Conservation (phyloP, 23 tunicate species). For the Diplosoma virens region DNA sequence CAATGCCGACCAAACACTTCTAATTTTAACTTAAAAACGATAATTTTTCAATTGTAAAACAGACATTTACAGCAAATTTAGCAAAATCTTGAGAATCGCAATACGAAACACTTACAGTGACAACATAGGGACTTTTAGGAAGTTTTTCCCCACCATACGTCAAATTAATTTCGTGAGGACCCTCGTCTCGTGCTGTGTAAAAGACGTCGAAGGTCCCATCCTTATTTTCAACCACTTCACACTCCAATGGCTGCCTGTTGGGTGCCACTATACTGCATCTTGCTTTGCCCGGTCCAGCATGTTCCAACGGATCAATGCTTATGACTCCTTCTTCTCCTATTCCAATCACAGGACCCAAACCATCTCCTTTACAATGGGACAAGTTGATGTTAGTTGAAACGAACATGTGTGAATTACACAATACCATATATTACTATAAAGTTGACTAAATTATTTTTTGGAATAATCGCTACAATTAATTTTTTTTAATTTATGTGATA, state of each 20-base stretch:
- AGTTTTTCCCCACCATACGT: constrained; percentile 81
- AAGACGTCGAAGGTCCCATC: constrained; percentile 77
- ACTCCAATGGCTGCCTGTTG: constrained; percentile 45
- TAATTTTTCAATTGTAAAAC: too few relatives aligned
- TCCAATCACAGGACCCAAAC: constrained; percentile 46
- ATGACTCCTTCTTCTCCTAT: constrained; percentile 73
- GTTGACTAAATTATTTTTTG: too few relatives aligned
- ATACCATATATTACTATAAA: too few relatives aligned
- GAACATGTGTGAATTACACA: too few relatives aligned
- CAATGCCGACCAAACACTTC: not conserved
- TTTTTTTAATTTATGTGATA: too few relatives aligned
- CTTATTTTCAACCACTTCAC: constrained; percentile 82
- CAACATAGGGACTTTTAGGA: constrained; percentile 58
- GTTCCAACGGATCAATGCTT: constrained; percentile 45
- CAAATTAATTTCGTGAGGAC: constrained; percentile 48
- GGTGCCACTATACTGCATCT: constrained; percentile 58
- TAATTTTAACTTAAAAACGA: not conserved
- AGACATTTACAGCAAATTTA: too few relatives aligned
- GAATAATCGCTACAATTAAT: too few relatives aligned
- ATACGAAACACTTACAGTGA: constrained; percentile 42
- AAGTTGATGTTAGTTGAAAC: too few relatives aligned
- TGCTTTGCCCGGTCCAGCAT: constrained; percentile 89
- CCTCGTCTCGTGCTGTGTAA: constrained; percentile 79
- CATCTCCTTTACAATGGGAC: constrained; percentile 81
- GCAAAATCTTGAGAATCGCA: too few relatives aligned